A percentile compares a stretch with the other conserved stretches of the same genome.
phyloP scores from a whole-genome alignment of 2,888 invertebrate genomes.

The Argynnis bischoffii region DNA sequence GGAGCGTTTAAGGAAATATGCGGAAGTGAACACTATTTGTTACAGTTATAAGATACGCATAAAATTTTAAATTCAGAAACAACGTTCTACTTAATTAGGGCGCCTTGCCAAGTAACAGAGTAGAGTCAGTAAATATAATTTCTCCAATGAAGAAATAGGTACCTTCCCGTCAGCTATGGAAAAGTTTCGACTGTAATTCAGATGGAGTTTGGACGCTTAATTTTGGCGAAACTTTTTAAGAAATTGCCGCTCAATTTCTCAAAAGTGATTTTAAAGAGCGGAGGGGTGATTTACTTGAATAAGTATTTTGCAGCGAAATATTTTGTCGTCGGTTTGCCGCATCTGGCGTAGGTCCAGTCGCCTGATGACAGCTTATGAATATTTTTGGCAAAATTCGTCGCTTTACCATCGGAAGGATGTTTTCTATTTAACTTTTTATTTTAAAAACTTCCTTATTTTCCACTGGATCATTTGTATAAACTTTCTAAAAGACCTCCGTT shows the following conservation, averaged over 20 bases:
- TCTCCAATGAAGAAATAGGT: slow-evolving; percentile 32
- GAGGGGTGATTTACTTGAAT: slow-evolving; percentile 72
- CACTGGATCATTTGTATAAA: too few relatives aligned
- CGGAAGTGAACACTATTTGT: slow-evolving; percentile 69
- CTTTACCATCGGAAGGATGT: slow-evolving; percentile 64
- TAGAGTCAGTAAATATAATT: slow-evolving; percentile 34
- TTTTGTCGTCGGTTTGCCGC: slow-evolving; percentile 77
- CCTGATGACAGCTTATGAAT: slow-evolving; percentile 82
- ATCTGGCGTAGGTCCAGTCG: slow-evolving; percentile 80
- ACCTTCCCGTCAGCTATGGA: slow-evolving; percentile 27
- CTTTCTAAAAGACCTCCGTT: too few relatives aligned
- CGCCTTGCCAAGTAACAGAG: slow-evolving; percentile 33
- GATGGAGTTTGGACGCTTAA: slow-evolving; percentile 41
- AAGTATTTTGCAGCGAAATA: slow-evolving; percentile 78
- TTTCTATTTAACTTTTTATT: slow-evolving; percentile 67
- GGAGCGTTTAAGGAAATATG: slow-evolving; percentile 71
- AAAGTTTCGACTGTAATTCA: slow-evolving; percentile 33
- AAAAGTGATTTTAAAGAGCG: slow-evolving; percentile 74
- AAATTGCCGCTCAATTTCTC: slow-evolving; percentile 67
- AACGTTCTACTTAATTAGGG: slow-evolving; percentile 47
- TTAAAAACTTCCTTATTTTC: slow-evolving; percentile 50
- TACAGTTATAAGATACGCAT: slow-evolving; percentile 44
- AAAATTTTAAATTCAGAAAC: slow-evolving; percentile 41
- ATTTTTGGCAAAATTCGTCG: slow-evolving; percentile 77
- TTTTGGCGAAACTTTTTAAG: slow-evolving; percentile 52